These are phyloP conservation scores for Palaemon carinicauda DNA, from an alignment of 1,140 invertebrate genomes.

Conservation along the genomic window DNA sequence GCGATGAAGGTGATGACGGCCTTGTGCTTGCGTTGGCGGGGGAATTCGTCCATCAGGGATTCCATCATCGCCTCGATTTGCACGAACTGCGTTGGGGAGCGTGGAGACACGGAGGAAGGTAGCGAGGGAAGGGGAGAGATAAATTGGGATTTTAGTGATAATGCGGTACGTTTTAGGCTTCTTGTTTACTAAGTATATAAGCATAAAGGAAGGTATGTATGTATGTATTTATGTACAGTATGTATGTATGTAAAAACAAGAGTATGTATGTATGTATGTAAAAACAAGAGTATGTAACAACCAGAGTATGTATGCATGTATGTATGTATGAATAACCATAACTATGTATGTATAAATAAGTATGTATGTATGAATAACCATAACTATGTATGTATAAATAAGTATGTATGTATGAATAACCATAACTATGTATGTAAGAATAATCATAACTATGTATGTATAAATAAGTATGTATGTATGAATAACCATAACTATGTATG, in stretches of 20 bases:
- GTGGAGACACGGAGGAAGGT: too few relatives aligned
- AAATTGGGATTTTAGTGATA: background rate
- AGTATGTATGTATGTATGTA: background rate
- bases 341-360: background rate
- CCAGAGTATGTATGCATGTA: too few relatives aligned
- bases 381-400: background rate
- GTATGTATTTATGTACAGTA: background rate
- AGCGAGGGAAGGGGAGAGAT: background rate
- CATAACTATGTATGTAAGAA: background rate
- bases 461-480: background rate
- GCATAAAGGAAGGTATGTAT: background rate
- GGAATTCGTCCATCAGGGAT: conserved; percentile 31
- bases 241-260: background rate
- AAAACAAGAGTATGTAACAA: background rate
- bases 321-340: background rate
- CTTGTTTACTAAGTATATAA: background rate
- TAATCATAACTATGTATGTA: background rate
- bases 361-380: background rate
- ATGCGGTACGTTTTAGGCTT: too few relatives aligned
- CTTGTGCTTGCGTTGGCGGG: background rate
- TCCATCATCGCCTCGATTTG: conserved; percentile 20
- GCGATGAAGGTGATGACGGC: conserved; percentile 10
- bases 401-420: background rate
- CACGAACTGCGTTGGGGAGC: conserved; percentile 10
- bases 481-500: background rate